Percentiles rank a stretch among this genome's conserved stretches.
phyloP scores from a whole-genome alignment of 2,113 vertebrate genomes.

The Nicator chloris region DNA sequence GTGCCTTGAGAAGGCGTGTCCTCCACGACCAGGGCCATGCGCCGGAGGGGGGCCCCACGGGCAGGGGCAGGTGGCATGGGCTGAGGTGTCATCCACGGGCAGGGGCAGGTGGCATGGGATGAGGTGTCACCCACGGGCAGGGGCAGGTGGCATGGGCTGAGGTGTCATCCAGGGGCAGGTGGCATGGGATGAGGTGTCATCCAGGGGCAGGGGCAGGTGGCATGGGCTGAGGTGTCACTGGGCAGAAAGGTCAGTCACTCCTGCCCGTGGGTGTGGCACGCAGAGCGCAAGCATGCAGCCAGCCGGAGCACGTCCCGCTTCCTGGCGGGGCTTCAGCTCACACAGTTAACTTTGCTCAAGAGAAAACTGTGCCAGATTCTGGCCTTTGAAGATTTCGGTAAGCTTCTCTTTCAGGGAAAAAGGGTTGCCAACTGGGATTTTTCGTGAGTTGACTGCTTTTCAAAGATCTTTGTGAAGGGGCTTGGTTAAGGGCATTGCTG shows the following conservation, averaged over 20 bases:
- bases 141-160: background rate
- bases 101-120: background rate
- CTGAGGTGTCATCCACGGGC: background rate
- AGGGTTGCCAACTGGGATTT: conserved; percentile 47
- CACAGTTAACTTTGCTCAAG: background rate
- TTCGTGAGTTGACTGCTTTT: background rate
- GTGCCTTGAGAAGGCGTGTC: too few species aligned
- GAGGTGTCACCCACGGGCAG: background rate
- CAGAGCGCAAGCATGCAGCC: fast-evolving
- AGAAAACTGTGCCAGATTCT: conserved; percentile 6
- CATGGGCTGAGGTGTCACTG: fast-evolving
- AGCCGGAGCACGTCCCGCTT: background rate
- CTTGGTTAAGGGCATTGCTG: conserved; percentile 54
- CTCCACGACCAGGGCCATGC: fast-evolving
- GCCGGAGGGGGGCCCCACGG: fast-evolving
- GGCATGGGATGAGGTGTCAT: too few species aligned
- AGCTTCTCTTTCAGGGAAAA: conserved; percentile 38
- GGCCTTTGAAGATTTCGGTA: conserved; percentile 50
- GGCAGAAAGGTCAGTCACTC: background rate
- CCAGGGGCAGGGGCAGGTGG: background rate
- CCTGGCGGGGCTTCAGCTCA: background rate
- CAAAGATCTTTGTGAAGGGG: conserved; percentile 41
- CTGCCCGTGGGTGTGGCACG: fast-evolving
- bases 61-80: background rate
- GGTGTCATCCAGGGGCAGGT: background rate